Evolutionary conservation across 2,888 invertebrate genomes (phyloP), one percentile per base, ranked within the genome.

Genomic region (Erebia palarica): DNA sequence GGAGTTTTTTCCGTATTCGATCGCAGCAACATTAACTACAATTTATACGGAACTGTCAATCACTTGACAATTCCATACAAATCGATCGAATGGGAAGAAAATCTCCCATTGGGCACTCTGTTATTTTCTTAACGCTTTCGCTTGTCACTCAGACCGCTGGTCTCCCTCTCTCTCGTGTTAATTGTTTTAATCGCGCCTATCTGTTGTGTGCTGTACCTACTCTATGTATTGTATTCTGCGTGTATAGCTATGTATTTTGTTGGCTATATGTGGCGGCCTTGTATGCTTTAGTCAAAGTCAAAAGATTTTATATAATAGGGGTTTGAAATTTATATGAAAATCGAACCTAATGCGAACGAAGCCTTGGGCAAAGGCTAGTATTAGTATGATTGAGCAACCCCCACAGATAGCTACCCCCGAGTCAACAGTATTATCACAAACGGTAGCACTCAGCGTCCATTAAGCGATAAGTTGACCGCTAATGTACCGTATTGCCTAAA

Each of bases 121-220:
- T 11, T 11, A 11, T 47, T 47, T 5, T 0, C 3, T 11, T 18
- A 10, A 21, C 9, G 36, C 44, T 27, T 10, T 55, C 70, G 51
- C 78, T 69, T 16, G 0, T 76, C 13, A 0, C 75, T 81, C 75
- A 75, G 14, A 16, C 81, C 84, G 11, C 44, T 10, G 57, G 55
- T 73, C 69, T 82, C 82, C 79, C 81, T 80, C 86, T 85, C 84
- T 60, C 49, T 44, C 84, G 80, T 82, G 81, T 86, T 91, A 89
- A 91, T 91, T 90, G 91, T 89, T 91, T 89, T 90, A 90, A 91
- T 91, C 89, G 90, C 85, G 84, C 86, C 83, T 82, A 79, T 80
- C 78, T 78, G 78, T 78, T 74, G 74, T 76, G 76, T 44, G 18
- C 18, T 77, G 77, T 79, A 79, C 79, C 59, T 49, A 59, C 8